phyloP scores from a whole-genome alignment of 2,888 invertebrate genomes.

The Cinara cedri region DNA sequence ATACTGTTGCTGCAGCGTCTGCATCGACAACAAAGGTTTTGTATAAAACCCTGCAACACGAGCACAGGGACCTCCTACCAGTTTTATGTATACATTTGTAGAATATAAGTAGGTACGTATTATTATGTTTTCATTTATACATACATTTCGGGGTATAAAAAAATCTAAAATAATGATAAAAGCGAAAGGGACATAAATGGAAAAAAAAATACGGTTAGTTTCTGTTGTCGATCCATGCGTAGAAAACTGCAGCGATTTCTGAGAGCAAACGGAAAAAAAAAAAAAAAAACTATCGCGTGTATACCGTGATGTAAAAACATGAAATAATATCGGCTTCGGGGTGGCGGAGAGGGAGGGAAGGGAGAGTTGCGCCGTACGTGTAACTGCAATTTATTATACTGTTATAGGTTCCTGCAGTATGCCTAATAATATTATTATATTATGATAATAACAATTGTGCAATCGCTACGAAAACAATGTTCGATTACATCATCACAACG shows the following conservation, averaged over 20 bases:
- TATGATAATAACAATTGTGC: constrained; percentile 23
- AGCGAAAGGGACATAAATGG: constrained; percentile 15
- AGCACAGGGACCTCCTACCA: constrained; percentile 41
- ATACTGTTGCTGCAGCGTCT: constrained; percentile 25
- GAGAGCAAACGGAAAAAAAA: no score
- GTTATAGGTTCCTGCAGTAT: neutral
- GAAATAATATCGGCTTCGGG: constrained; percentile 13
- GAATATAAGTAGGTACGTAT: constrained; percentile 1
- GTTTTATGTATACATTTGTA: neutral
- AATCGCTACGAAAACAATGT: constrained; percentile 37
- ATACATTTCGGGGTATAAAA: neutral
- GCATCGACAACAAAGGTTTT: constrained; percentile 13
- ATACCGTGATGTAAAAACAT: constrained; percentile 7
- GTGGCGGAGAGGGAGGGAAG: no score
- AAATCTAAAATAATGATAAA: constrained; percentile 3
- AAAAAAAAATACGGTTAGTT: constrained; percentile 12
- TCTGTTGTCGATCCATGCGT: neutral
- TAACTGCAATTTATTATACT: no score
- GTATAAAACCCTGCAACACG: neutral
- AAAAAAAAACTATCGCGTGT: neutral
- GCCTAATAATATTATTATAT: neutral
- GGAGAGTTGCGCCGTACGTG: no score
- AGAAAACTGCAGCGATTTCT: neutral
- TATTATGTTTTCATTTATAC: neutral
- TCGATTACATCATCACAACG: constrained; percentile 8